A percentile compares a stretch with the other conserved stretches of the same genome.
Evolutionary conservation across 2,113 vertebrate species (phyloP).

Genomic region (Platichthys stellatus): DNA sequence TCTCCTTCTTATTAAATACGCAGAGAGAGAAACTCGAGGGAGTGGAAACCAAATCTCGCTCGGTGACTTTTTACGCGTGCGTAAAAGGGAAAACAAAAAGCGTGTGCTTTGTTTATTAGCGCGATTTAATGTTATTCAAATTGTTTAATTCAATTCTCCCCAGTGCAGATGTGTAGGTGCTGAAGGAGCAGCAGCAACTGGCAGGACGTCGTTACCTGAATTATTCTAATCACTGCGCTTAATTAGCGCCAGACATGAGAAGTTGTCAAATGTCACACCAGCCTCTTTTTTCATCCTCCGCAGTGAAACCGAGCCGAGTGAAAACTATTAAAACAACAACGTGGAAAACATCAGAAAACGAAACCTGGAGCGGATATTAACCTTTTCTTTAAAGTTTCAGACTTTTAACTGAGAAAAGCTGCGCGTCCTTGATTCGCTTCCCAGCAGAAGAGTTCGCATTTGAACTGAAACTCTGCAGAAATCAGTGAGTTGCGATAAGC

Average conservation of each 20-base stretch:
- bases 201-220: conserved; percentile 65
- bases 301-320: not conserved
- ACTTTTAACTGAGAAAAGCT: not conserved
- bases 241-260: conserved; percentile 45
- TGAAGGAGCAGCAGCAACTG: conserved; percentile 36
- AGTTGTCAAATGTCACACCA: conserved; percentile 14
- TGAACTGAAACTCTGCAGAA: conserved; percentile 55
- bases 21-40: not conserved
- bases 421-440: no score
- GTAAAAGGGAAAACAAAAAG: not conserved
- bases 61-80: conserved; percentile 13
- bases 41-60: no score
- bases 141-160: conserved; percentile 48
- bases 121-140: not conserved
- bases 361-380: not conserved
- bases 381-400: not conserved
- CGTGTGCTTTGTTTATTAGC: conserved; percentile 18
- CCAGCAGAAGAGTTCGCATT: conserved; percentile 12
- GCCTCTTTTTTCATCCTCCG: not conserved
- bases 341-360: not conserved
- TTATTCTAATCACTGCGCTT: conserved; percentile 17
- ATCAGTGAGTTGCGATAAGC: conserved; percentile 57
- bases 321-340: not conserved
- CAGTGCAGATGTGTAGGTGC: conserved; percentile 23
- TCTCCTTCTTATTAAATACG: not conserved